phyloP scores from a whole-genome alignment of 2,113 vertebrate species.

The Bettongia penicillata region DNA sequence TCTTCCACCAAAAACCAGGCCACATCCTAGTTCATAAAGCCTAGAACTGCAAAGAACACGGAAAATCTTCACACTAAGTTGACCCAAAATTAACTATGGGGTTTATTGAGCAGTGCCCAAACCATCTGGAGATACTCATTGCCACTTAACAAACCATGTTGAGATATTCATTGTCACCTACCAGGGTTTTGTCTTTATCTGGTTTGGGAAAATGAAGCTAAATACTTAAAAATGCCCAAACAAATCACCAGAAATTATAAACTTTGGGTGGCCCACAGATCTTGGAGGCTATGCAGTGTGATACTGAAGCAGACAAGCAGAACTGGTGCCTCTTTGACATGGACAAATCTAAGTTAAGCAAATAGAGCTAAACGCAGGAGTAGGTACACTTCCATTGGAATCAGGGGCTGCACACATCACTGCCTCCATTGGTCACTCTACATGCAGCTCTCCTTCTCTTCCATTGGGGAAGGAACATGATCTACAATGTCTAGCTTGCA shows the following conservation, averaged over 20 bases:
- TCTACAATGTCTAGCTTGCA: neutral
- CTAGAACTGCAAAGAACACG: neutral
- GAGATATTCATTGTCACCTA: neutral
- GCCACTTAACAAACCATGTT: neutral
- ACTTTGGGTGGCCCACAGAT: neutral
- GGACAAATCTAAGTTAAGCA: neutral
- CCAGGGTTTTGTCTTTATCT: neutral
- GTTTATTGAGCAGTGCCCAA: neutral
- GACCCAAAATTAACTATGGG: neutral
- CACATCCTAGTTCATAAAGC: neutral
- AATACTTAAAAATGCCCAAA: neutral
- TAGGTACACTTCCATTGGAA: neutral
- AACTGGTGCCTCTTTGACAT: neutral
- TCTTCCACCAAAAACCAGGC: neutral
- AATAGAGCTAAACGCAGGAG: neutral
- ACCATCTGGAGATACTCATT: neutral
- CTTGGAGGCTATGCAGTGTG: neutral
- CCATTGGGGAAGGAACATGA: neutral
- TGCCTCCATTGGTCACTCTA: neutral
- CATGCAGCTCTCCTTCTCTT: neutral
- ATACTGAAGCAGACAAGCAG: neutral
- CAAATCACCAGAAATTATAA: neutral
- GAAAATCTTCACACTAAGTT: neutral
- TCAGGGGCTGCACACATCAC: neutral
- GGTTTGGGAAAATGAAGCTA: neutral